Evolutionary conservation across 2,888 invertebrate species (phyloP).

Genomic region (Argyra leucocephala): DNA sequence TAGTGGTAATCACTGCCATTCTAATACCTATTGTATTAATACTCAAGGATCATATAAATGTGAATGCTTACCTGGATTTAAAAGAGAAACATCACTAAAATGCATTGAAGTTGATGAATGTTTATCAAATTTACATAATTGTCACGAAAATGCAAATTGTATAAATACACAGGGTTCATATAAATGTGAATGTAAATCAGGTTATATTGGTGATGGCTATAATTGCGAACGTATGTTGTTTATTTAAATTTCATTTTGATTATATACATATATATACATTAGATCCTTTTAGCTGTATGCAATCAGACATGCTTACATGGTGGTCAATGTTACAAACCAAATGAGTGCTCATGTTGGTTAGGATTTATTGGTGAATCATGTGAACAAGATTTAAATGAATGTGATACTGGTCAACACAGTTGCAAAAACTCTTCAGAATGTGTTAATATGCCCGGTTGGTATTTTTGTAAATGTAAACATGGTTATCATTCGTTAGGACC

Average conservation of each 20-base stretch:
- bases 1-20: slow-evolving; percentile 76
- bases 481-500: slow-evolving; percentile 59
- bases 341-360: slow-evolving; percentile 65
- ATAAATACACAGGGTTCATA: slow-evolving; percentile 74
- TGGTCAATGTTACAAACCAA: slow-evolving; percentile 67
- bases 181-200: slow-evolving; percentile 60
- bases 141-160: slow-evolving; percentile 67
- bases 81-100: slow-evolving; percentile 65
- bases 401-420: slow-evolving; percentile 57
- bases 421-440: slow-evolving; percentile 70
- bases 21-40: slow-evolving; percentile 75
- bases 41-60: slow-evolving; percentile 73
- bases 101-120: slow-evolving; percentile 77
- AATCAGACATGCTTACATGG: slow-evolving; percentile 73
- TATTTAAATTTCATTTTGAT: neutral
- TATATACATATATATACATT: slow-evolving; percentile 9
- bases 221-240: slow-evolving; percentile 63
- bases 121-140: slow-evolving; percentile 55
- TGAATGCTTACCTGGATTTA: slow-evolving; percentile 72
- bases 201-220: slow-evolving; percentile 70
- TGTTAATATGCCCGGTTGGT: slow-evolving; percentile 83
- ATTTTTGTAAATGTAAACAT: slow-evolving; percentile 74
- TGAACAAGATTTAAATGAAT: slow-evolving; percentile 81
- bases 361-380: slow-evolving; percentile 76
- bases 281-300: slow-evolving; percentile 59